phyloP scores from a whole-genome alignment of 2,888 invertebrate genomes.

The Scaptomyza reducta region DNA sequence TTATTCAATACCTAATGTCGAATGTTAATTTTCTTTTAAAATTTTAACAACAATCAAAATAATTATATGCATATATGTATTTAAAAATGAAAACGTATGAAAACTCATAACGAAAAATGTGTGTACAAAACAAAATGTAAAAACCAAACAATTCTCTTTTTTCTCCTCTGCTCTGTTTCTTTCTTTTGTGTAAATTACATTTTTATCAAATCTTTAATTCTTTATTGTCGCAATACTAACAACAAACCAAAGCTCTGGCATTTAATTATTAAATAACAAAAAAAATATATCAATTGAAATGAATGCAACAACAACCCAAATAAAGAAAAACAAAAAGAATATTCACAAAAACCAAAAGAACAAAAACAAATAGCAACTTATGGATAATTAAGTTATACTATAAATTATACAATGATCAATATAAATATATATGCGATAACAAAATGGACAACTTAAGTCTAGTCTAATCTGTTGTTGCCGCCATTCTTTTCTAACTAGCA shows the following conservation, averaged over 20 bases:
- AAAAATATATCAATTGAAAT: slow-evolving; percentile 60
- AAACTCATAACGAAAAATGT: slow-evolving; percentile 65
- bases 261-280: slow-evolving; percentile 77
- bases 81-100: slow-evolving; percentile 28
- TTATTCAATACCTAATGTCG: slow-evolving; percentile 21
- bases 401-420: slow-evolving; percentile 42
- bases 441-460: slow-evolving; percentile 35
- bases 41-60: slow-evolving; percentile 23
- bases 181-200: slow-evolving; percentile 73
- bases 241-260: slow-evolving; percentile 79
- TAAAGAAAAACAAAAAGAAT: slow-evolving; percentile 39
- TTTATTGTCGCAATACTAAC: slow-evolving; percentile 54
- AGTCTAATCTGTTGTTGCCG: slow-evolving; percentile 59
- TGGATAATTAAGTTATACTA: slow-evolving; percentile 59
- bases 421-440: slow-evolving; percentile 36
- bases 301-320: slow-evolving; percentile 52
- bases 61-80: slow-evolving; percentile 22
- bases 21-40: slow-evolving; percentile 18
- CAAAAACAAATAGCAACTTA: slow-evolving; percentile 55
- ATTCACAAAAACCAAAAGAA: slow-evolving; percentile 31
- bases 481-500: slow-evolving; percentile 60
- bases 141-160: slow-evolving; percentile 75
- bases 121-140: slow-evolving; percentile 78
- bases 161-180: slow-evolving; percentile 79
- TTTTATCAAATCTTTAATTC: slow-evolving; percentile 66